Evolutionary conservation across 2,888 invertebrate genomes (phyloP), one percentile per base, ranked within the genome.

Genomic region (Catocala sponsa): DNA sequence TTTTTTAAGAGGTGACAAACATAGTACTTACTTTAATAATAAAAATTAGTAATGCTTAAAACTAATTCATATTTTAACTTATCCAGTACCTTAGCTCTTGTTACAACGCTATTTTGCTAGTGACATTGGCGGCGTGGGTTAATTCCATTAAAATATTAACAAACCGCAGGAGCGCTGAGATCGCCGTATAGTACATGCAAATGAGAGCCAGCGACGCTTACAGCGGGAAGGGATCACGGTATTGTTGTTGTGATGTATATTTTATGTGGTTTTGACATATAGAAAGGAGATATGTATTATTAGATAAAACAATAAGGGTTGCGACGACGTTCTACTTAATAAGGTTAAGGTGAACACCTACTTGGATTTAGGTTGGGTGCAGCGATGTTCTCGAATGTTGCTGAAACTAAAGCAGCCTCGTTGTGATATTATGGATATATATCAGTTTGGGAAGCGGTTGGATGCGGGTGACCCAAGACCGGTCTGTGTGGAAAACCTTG

Each of bases 121-220:
- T 88, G 89, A 91, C 90, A 87, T 86, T 83, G 86, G 74, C 79
- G 81, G 81, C 71, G 82, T 73, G 88, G 87, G 91, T 90, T 91
- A 91, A 91, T 91, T 90, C 89, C 90, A 91, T 91, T 91, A 91
- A 88, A 90, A 90, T 91, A 91, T 91, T 91, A 91, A 88, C 91
- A 89, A 85, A 89, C 91, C 91, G 76, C 90, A 85, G 79, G 81
- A 84, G 81, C 80, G 85, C 75, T 78, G 78, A 83, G 80, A 83
- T 82, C 83, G 85, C 72, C 71, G 65, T 63, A 79, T 70, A 71
- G 80, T 72, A 72, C 72, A 81, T 78, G 82, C 76, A 81, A 81
- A 81, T 81, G 72, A 74, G 74, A 65, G 62, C 42, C 10, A 50
- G 62, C 56, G 52, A 54, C 10, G 59, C 56, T 59, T 59, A 55